These are phyloP conservation scores for Hyperoodon ampullatus DNA, from an alignment of 2,113 vertebrate genomes.

Conservation along the genomic window DNA sequence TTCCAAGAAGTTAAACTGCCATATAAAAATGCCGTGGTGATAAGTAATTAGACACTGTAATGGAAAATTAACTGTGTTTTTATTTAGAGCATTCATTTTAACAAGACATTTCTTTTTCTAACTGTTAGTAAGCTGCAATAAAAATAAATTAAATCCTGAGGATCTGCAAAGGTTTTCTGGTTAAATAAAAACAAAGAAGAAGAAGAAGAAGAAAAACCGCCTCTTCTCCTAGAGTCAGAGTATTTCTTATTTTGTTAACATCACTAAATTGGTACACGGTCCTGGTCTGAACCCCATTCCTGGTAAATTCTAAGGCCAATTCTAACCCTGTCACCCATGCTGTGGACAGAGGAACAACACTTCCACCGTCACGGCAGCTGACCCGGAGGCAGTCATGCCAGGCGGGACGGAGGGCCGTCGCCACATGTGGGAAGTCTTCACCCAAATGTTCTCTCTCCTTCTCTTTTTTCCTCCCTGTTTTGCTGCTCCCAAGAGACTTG, in stretches of 20 bases:
- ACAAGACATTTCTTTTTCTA: conserved; percentile 70
- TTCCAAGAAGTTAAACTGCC: conserved; percentile 75
- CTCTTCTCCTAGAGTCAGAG: background rate
- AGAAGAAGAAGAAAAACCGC: no score
- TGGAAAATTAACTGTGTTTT: conserved; percentile 81
- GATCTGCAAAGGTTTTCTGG: conserved; percentile 56
- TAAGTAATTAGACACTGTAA: conserved; percentile 75
- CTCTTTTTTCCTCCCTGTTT: background rate
- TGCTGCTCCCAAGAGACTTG: background rate
- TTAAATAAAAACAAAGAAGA: background rate
- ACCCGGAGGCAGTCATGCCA: background rate
- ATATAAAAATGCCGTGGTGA: conserved; percentile 71
- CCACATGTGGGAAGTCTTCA: rapidly evolving
- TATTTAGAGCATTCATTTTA: conserved; percentile 76
- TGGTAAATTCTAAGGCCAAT: background rate
- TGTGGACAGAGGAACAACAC: background rate
- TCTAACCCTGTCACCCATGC: background rate
- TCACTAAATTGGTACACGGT: background rate
- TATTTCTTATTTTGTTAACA: conserved; percentile 28
- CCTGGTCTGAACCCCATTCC: background rate
- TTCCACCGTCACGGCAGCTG: background rate
- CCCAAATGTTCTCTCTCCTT: rapidly evolving
- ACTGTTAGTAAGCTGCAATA: conserved; percentile 61
- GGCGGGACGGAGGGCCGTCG: rapidly evolving
- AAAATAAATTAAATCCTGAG: conserved; percentile 73